Base-by-base conservation (phyloP, 2,113 vertebrate genomes). In the Tapirus terrestris region DNA sequence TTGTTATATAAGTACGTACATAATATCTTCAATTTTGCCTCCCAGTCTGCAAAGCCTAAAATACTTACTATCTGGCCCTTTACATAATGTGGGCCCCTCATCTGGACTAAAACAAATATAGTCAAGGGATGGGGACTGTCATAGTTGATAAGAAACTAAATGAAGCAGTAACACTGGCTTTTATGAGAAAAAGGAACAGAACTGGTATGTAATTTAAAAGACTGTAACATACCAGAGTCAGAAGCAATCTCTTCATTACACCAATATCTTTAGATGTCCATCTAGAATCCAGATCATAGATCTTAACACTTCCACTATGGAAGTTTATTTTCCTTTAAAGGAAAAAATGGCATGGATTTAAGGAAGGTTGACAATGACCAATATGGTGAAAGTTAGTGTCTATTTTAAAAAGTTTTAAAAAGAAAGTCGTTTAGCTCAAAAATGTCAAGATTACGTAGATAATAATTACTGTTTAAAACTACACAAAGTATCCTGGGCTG, bases 21-120 rank as follows among this genome's bases (percentile, higher is more conserved):
- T 43, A 61, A 29, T 85, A 92, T 58, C 43, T 86, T 95, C 27
- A 43, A 10, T 77, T 68, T 90, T 60, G 36, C 63, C 43, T 67
- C 36, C 67, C 56, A 23, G 33, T 45, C 33, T 39, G 33, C 29
- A 67, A 95, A 82, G 16, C 67, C 76, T 94, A 43, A 87, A 77
- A 87, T 63, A 94, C 58, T 80, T 87, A 79, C 51, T n/a, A 27
- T 39, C 20, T 56, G 45, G 14, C 60, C 36, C 73, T 87, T 87
- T 29, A 48, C 14, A 23, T 61, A 63, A 58, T 56, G 45, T 61
- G 17, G 17, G 8, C 18, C 65, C 27, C 53, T 56, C 2, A 20
- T 86, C n/a, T 65, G 75, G 31, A 92, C 11, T 95, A 92, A 73
- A n/a, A 73, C n/a, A 81, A 63, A 84, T 87, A 80, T n/a, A 91